phyloP scores from a whole-genome alignment of 2,888 invertebrate genomes.

The Camponotus fellah region DNA sequence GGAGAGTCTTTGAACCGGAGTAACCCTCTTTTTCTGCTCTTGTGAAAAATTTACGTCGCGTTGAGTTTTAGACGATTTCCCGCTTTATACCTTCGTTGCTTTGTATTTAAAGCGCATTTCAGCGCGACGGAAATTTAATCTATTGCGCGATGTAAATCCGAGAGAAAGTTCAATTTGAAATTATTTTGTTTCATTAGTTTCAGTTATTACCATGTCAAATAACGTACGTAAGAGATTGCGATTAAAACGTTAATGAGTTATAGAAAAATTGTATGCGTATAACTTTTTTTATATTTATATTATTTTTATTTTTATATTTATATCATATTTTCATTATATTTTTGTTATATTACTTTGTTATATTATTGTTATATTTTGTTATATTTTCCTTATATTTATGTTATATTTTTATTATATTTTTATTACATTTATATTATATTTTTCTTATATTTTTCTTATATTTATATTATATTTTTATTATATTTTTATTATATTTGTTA shows the following conservation, averaged over 20 bases:
- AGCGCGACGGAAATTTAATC: neutral
- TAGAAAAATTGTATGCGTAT: neutral
- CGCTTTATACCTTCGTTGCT: neutral
- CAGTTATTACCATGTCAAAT: neutral
- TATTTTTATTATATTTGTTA: too few relatives aligned
- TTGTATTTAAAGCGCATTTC: neutral
- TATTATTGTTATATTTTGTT: too few relatives aligned
- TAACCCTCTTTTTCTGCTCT: slow-evolving; percentile 2
- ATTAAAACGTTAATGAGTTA: neutral
- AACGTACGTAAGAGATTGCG: neutral
- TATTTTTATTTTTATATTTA: too few relatives aligned
- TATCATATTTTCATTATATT: too few relatives aligned
- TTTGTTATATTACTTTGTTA: too few relatives aligned
- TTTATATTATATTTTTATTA: too few relatives aligned
- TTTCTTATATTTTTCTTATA: too few relatives aligned
- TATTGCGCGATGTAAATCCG: neutral
- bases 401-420: too few relatives aligned
- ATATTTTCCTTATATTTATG: too few relatives aligned
- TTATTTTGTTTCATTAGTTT: neutral
- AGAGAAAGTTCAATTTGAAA: slow-evolving; percentile 20
- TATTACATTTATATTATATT: too few relatives aligned
- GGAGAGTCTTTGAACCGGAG: slow-evolving; percentile 31
- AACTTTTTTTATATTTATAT: neutral
- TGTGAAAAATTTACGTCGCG: slow-evolving; percentile 13
- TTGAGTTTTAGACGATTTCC: too few relatives aligned